Evolutionary conservation across 2,113 vertebrate genomes (phyloP).

Genomic region (Cololabis saira): DNA sequence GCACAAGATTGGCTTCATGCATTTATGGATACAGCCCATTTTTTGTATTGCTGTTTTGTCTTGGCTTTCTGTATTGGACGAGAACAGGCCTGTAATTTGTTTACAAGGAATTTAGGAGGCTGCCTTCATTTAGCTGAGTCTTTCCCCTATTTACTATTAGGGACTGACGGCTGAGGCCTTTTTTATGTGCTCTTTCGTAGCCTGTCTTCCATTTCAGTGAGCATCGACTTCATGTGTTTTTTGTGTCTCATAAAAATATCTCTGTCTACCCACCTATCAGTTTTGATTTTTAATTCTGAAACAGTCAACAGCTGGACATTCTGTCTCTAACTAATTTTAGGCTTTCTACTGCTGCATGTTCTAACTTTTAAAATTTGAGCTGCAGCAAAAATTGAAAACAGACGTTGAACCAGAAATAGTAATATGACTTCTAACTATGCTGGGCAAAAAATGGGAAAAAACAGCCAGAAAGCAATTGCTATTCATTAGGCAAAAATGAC

Average conservation of each 20-base stretch:
- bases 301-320: background rate
- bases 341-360: background rate
- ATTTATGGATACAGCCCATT: slow-evolving; percentile 54
- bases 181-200: slow-evolving; percentile 22
- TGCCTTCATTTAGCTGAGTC: slow-evolving; percentile 35
- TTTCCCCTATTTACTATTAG: slow-evolving; percentile 37
- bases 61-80: slow-evolving; percentile 49
- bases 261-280: background rate
- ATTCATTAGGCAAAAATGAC: background rate
- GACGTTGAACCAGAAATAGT: background rate
- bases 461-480: background rate
- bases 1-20: slow-evolving; percentile 60
- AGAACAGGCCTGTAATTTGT: slow-evolving; percentile 58
- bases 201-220: slow-evolving; percentile 18
- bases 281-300: slow-evolving; percentile 5
- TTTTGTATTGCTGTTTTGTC: slow-evolving; percentile 46
- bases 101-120: slow-evolving; percentile 58
- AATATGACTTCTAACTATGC: background rate
- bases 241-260: background rate
- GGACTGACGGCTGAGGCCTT: slow-evolving; percentile 46
- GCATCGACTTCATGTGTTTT: background rate
- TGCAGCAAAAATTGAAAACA: background rate
- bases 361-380: background rate
- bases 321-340: background rate
- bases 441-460: background rate